Percentiles rank a stretch among this genome's conserved stretches.
Evolutionary conservation across 2,113 vertebrate species (phyloP).

Genomic region (Mobula birostris): DNA sequence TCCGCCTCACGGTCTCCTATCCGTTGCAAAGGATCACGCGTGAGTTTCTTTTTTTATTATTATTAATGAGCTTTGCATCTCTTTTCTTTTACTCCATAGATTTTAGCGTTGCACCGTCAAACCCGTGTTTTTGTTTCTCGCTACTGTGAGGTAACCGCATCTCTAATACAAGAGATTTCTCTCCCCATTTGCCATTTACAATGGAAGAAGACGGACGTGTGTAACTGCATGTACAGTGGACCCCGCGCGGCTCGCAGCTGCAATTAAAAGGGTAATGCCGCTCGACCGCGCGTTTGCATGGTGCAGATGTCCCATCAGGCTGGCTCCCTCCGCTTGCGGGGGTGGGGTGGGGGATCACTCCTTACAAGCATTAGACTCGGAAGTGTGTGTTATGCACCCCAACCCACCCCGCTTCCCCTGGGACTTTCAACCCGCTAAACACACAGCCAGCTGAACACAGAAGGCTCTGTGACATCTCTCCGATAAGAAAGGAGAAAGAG

Average conservation of each 20-base stretch:
- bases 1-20: neutral
- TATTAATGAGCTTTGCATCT: neutral
- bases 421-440: too few species aligned
- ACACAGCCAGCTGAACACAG: too few species aligned
- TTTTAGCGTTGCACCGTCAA: neutral
- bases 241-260: neutral
- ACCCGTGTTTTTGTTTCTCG: neutral
- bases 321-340: neutral
- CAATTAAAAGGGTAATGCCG: slow-evolving; percentile 23
- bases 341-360: too few species aligned
- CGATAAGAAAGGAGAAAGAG: too few species aligned
- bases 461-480: too few species aligned
- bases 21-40: neutral
- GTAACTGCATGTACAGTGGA: slow-evolving; percentile 5
- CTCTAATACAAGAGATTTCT: neutral
- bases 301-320: neutral
- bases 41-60: neutral
- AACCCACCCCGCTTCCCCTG: too few species aligned
- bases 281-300: neutral
- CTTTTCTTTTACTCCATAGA: neutral
- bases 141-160: neutral
- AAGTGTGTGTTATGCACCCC: too few species aligned
- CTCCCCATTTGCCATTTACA: neutral
- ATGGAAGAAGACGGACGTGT: slow-evolving; percentile 1
- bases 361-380: too few species aligned